These are phyloP conservation scores for Acleris laterana DNA, from an alignment of 2,888 invertebrate species.

Conservation along the genomic window DNA sequence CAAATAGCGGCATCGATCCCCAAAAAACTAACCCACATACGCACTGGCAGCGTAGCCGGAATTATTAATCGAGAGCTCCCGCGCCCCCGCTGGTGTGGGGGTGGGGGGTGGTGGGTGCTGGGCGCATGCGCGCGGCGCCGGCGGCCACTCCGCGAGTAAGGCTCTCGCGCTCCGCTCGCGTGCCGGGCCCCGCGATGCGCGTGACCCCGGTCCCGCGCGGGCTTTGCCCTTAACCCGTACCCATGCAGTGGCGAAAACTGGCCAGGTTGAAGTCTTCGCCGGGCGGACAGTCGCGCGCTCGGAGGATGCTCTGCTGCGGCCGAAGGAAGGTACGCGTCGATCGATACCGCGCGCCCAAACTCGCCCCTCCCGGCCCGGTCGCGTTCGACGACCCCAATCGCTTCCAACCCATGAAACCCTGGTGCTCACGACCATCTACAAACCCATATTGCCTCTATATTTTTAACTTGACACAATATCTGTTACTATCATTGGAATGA, in stretches of 20 bases:
- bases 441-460: too few species aligned
- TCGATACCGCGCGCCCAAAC: conserved; percentile 82
- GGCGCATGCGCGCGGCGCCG: conserved; percentile 45
- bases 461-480: too few species aligned
- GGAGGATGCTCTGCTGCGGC: conserved; percentile 97
- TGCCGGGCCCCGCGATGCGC: conserved; percentile 77
- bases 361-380: conserved; percentile 80
- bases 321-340: conserved; percentile 92
- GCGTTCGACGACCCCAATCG: conserved; percentile 80
- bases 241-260: conserved; percentile 94
- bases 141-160: conserved; percentile 79
- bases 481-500: too few species aligned
- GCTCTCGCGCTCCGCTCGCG: conserved; percentile 81
- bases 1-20: conserved; percentile 83
- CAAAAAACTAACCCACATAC: conserved; percentile 85
- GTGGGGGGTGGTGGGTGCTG: conserved; percentile 46
- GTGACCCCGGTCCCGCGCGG: conserved; percentile 76
- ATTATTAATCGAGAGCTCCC: conserved; percentile 77
- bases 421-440: conserved; percentile 35
- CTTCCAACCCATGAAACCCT: conserved; percentile 60
- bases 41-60: conserved; percentile 83
- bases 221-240: conserved; percentile 86
- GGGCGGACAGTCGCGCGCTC: conserved; percentile 88
- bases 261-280: conserved; percentile 90
- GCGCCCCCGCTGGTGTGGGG: conserved; percentile 66